A percentile compares a stretch with the other conserved stretches of the same genome.
Conservation (phyloP, 2,888 invertebrate species). For the Eristalinus aeneus region DNA sequence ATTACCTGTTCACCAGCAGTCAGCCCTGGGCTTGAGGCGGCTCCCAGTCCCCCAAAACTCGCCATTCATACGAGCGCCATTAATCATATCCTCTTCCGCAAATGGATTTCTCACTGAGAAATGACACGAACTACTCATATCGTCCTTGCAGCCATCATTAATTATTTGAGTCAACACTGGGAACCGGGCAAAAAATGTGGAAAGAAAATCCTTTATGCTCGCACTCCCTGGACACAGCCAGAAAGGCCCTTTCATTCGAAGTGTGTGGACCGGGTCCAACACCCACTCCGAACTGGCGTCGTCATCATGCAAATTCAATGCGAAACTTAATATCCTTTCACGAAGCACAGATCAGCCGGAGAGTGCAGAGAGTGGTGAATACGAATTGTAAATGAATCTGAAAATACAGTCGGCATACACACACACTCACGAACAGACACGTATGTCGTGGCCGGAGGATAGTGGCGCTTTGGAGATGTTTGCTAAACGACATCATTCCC, state of each 20-base stretch:
- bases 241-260: conserved; percentile 37
- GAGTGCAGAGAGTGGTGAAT: not conserved
- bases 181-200: not conserved
- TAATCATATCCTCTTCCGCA: conserved; percentile 62
- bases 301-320: conserved; percentile 56
- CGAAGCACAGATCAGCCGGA: not conserved
- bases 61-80: conserved; percentile 42
- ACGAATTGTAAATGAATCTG: not conserved
- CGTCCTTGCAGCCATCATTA: conserved; percentile 56
- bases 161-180: conserved; percentile 27
- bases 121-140: conserved; percentile 43
- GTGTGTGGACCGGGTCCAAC: not conserved
- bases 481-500: conserved; percentile 27
- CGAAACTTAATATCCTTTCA: conserved; percentile 38
- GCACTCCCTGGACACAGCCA: conserved; percentile 16
- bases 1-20: conserved; percentile 56
- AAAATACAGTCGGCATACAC: conserved; percentile 30
- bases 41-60: conserved; percentile 3
- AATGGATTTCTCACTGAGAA: conserved; percentile 42
- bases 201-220: not conserved
- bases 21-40: conserved; percentile 14
- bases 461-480: conserved; percentile 28
- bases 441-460: conserved; percentile 19
- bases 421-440: not conserved
- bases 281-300: conserved; percentile 3